phyloP scores from a whole-genome alignment of 2,888 invertebrate genomes.

The Physocephala rufipes region DNA sequence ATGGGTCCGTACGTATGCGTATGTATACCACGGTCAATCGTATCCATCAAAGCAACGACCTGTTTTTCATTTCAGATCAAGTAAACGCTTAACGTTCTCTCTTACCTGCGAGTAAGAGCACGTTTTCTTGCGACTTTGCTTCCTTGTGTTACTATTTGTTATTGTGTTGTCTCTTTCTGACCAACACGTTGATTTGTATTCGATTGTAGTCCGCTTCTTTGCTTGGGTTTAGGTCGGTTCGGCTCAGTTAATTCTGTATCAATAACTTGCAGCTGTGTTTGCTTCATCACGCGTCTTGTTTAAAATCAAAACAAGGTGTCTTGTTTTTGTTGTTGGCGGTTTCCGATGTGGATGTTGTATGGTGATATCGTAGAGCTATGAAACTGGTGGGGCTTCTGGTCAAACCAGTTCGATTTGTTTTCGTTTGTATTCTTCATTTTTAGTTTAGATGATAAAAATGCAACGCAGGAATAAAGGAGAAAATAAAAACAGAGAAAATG shows the following conservation, averaged over 20 bases:
- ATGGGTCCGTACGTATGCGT: neutral
- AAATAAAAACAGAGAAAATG: conserved; percentile 17
- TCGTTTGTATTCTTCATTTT: neutral
- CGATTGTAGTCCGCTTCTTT: neutral
- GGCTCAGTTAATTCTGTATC: conserved; percentile 33
- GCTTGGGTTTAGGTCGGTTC: neutral
- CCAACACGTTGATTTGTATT: conserved; percentile 22
- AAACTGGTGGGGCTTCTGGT: conserved; percentile 34
- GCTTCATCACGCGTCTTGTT: no score
- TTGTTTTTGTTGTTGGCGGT: conserved; percentile 5
- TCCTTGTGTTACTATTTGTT: conserved; percentile 47
- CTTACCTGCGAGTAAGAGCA: conserved; percentile 5
- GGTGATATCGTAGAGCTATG: conserved; percentile 37
- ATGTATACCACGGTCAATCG: conserved; percentile 29
- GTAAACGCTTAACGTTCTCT: conserved; percentile 44
- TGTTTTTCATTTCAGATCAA: conserved; percentile 57
- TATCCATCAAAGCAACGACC: conserved; percentile 63
- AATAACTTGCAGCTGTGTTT: conserved; percentile 54
- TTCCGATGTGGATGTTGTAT: conserved; percentile 28
- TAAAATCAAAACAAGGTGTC: no score
- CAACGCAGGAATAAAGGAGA: neutral
- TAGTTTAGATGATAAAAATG: neutral
- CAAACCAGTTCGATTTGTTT: conserved; percentile 27
- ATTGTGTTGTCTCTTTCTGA: conserved; percentile 57
- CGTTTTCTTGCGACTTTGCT: conserved; percentile 28